phyloP scores from a whole-genome alignment of 2,797 vertebrate genomes.

The Sebastes taczanowskii region DNA sequence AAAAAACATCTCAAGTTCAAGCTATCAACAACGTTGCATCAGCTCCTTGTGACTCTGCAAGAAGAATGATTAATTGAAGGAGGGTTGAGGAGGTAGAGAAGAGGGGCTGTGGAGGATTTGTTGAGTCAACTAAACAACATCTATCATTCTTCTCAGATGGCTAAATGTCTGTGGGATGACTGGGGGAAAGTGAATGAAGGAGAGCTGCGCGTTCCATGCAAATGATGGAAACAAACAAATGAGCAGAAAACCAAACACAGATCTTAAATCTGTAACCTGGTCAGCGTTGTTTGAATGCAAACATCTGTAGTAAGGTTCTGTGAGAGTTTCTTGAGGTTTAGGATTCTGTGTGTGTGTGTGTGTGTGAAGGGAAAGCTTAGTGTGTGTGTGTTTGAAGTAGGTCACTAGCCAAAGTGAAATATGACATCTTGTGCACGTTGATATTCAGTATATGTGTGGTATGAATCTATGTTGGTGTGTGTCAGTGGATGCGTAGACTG shows the following conservation, averaged over 20 bases:
- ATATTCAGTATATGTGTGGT: neutral
- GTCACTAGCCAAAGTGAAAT: neutral
- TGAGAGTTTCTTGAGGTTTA: slow-evolving; percentile 10
- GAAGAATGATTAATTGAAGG: neutral
- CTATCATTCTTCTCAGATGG: neutral
- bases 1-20: neutral
- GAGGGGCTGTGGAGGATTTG: neutral
- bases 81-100: neutral
- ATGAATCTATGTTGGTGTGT: neutral
- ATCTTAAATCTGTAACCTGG: neutral
- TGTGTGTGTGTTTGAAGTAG: neutral
- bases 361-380: neutral
- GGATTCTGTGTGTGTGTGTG: neutral
- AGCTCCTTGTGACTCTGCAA: neutral
- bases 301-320: neutral
- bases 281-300: slow-evolving; percentile 6
- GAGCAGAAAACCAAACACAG: slow-evolving; percentile 6
- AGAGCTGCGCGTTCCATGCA: neutral
- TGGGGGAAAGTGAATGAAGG: neutral
- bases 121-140: slow-evolving; percentile 5
- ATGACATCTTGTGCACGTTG: neutral
- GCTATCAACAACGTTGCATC: neutral
- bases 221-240: slow-evolving; percentile 4
- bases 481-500: slow-evolving; percentile 8
- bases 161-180: neutral